Evolutionary conservation across 2,888 invertebrate genomes (phyloP), one percentile per base, ranked within the genome.

Genomic region (Xestia xanthographa): DNA sequence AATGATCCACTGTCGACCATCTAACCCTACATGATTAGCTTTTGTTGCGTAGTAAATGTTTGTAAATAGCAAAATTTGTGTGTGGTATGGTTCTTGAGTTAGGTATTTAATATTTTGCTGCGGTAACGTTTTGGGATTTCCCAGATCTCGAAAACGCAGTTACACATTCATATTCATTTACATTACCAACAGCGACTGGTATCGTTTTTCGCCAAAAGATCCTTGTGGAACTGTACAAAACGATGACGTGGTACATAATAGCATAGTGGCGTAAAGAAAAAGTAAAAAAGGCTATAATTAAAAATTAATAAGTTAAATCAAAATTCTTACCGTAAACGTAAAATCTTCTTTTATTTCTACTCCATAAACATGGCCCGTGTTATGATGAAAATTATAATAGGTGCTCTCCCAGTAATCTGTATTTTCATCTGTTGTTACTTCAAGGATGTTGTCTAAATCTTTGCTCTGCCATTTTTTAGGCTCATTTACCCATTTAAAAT

Each of bases 341-440:
- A 95, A 95, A 79, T 95, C 92, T 53, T 92, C 92, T 73, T 90
- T 90, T 3, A 95, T 80, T 69, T 92, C 87, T 14, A 92, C 76
- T 3, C 93, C 95, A 80, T 86, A 95, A 4, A 94, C 72, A 90
- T 95, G 95, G 1, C 95, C 95, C 0, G 92, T 86, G 66, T 94
- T 94, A 22, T 87, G 85, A 68, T 88, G 75, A 77, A 95, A 95
- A 71, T 92, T 89, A 76, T 95, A 95, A 88, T 89, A 94, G 26
- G 95, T 95, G 63, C 90, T 91, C 88, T 94, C 94, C 95, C 95
- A 95, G 82, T 95, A 95, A 82, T 95, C 95, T 0, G 93, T 92
- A 66, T 90, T 90, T n/a, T 92, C 88, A n/a, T 94, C 92, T 3
- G 94, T 95, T 11, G 83, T 91, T 14, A 94, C 89, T 77, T 89